Evolutionary conservation across 1,140 invertebrate species (phyloP).

Genomic region (Euglossa dilemma): DNA sequence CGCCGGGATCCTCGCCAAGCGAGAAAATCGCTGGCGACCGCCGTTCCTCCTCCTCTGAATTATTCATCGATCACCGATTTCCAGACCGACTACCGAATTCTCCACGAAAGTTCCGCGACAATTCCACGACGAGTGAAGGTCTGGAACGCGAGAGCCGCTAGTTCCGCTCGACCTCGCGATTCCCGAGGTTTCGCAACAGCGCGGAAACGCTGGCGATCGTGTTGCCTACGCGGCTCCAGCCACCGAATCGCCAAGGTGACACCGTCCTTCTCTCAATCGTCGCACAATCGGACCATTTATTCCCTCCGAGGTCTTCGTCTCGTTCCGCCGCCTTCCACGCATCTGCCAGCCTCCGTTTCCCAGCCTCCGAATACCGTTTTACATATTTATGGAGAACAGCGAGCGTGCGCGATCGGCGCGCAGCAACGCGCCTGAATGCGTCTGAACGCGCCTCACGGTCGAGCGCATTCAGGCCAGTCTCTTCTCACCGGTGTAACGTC

Average conservation of each 20-base stretch:
- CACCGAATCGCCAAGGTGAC: neutral
- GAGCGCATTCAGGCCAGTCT: neutral
- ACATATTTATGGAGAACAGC: too few species aligned
- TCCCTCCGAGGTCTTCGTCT: too few species aligned
- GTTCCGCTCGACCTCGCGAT: neutral
- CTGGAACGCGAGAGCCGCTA: neutral
- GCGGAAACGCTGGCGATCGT: constrained; percentile 11
- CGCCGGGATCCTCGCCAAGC: neutral
- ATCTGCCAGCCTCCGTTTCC: too few species aligned
- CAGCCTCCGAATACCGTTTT: too few species aligned
- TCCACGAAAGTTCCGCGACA: too few species aligned
- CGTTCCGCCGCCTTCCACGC: too few species aligned
- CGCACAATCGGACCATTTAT: too few species aligned
- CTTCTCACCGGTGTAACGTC: constrained; percentile 40
- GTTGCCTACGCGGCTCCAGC: neutral
- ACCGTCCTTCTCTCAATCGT: neutral
- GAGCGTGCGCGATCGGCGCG: neutral
- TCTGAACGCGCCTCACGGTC: neutral
- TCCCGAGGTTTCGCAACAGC: constrained; percentile 12
- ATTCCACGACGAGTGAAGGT: too few species aligned
- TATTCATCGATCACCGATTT: neutral
- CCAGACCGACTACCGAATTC: neutral
- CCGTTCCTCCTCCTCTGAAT: neutral
- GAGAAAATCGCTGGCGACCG: neutral
- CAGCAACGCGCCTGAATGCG: neutral